Evolutionary conservation across 1,140 invertebrate genomes (phyloP), one percentile per base, ranked within the genome.

Genomic region (Zaprionus lachaisei): DNA sequence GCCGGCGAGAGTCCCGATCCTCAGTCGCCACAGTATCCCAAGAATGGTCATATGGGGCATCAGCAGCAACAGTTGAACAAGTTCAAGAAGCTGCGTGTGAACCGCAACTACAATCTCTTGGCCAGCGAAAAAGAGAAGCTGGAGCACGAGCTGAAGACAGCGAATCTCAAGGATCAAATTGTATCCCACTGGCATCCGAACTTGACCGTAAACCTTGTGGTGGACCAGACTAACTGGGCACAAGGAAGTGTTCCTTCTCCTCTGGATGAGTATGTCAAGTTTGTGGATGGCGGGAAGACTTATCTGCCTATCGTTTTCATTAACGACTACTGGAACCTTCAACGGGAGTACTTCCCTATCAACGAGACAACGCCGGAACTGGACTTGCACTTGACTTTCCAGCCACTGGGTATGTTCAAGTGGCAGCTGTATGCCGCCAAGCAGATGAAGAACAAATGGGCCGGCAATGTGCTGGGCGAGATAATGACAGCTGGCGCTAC

Each of bases 141-240:
- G 63, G 93, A 95, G 74, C 96, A 96, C 93, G 96, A 97, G 84
- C 93, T 96, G 68, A 94, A 96, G 93, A 97, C 97, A 94, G 96
- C 96, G 9, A 96, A 97, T 93, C 95, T 95, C 71, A 95, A 97
- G 92, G 95, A 96, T 85, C 97, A 99, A 94, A 97, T 99, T 72
- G 93, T 99, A 0, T 99, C 98, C 15, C 98, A 99, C 93, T 99
- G 99, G 99, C 99, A 99, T 95, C 98, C 98, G 1, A 99, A 99
- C 94, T 93, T 99, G 72, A 99, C 99, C 1, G 94, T 99, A 28
- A 99, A 99, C 94, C 92, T 99, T 41, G 95, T 99, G 24, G 97
- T 97, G 71, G 99, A 99, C 94, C 97, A 98, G 93, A 99, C 98
- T 0, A 95, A 96, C 76, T 99, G 99, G 99, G 95, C 96, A 11